Base-by-base conservation (phyloP, 1,140 invertebrate species). In the Batillaria attramentaria region DNA sequence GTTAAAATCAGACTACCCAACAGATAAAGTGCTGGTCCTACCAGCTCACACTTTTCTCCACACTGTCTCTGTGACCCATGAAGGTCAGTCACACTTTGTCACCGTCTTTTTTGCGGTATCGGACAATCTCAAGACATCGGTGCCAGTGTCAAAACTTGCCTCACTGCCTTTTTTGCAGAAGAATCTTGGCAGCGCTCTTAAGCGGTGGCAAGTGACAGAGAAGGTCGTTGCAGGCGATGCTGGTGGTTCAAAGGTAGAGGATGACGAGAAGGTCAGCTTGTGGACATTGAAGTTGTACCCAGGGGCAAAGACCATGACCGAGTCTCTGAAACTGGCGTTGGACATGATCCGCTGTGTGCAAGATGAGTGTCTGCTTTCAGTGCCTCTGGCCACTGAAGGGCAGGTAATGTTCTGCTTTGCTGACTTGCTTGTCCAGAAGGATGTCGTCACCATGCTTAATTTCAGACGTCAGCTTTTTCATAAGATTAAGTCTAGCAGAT, bases 211-310 rank as follows among this genome's bases (percentile, higher is more conserved):
- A n/a, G 60, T 78, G 37, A 72, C 46, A 5, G 43, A 65, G 54
- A 69, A 37, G 5, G 28, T 75, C 54, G 75, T 81, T 24, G 43
- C 72, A 20, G 68, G 69, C 28, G 43, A 79, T 3, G 57, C 73
- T 24, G 35, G 18, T 4, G 66, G 68, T 42, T 62, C 74, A 31
- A 73, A 81, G 62, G 39, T 31, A 24, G 37, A 31, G 37, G 60
- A 43, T 42, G 77, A 74, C 69, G 54, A 46, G 2, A 77, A 76
- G 28, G 43, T 81, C 18, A 88, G 81, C 79, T 79, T 92, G 39
- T 92, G 92, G 91, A 84, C 80, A 28, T 79, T 86, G 20, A 86
- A 86, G 73, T 50, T 92, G 28, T 92, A 91, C 84, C 87, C 88
- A 33, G 83, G 88, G 0, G 74, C 79, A 10, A 18, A 62, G 0